These are phyloP conservation scores for Papilio polytes DNA, from an alignment of 1,140 invertebrate species.

Conservation along the genomic window DNA sequence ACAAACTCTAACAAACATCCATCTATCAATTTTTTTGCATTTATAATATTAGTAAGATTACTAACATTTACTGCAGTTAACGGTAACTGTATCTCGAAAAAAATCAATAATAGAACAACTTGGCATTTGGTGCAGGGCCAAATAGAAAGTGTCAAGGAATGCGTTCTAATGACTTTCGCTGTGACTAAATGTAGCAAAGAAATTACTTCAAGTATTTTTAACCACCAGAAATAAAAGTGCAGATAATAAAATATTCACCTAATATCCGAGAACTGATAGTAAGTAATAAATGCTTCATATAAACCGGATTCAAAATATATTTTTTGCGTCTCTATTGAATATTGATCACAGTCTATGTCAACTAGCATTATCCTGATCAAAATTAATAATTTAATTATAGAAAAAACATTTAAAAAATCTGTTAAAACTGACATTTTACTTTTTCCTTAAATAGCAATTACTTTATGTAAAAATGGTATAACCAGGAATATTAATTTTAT, in stretches of 20 bases:
- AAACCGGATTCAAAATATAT: too few relatives aligned
- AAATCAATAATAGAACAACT: conserved; percentile 10
- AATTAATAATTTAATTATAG: too few relatives aligned
- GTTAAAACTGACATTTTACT: too few relatives aligned
- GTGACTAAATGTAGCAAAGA: conserved; percentile 4
- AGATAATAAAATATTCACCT: neutral
- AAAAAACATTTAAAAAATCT: too few relatives aligned
- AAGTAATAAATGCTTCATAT: too few relatives aligned
- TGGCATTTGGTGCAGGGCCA: conserved; percentile 22
- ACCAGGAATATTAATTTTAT: conserved; percentile 1
- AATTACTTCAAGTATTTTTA: neutral
- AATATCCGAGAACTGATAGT: neutral
- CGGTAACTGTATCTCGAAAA: neutral
- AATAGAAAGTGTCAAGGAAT: conserved; percentile 19
- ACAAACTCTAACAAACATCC: too few relatives aligned
- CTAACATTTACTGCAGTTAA: neutral
- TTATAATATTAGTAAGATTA: too few relatives aligned
- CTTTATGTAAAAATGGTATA: neutral
- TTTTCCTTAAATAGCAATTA: neutral
- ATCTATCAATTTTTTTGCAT: too few relatives aligned
- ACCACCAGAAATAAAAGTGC: neutral
- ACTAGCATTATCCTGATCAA: too few relatives aligned
- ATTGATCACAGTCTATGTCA: too few relatives aligned
- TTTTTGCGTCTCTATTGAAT: too few relatives aligned
- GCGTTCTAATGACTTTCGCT: conserved; percentile 1